phyloP scores from a whole-genome alignment of 2,797 vertebrate genomes.

The Mus minutoides region DNA sequence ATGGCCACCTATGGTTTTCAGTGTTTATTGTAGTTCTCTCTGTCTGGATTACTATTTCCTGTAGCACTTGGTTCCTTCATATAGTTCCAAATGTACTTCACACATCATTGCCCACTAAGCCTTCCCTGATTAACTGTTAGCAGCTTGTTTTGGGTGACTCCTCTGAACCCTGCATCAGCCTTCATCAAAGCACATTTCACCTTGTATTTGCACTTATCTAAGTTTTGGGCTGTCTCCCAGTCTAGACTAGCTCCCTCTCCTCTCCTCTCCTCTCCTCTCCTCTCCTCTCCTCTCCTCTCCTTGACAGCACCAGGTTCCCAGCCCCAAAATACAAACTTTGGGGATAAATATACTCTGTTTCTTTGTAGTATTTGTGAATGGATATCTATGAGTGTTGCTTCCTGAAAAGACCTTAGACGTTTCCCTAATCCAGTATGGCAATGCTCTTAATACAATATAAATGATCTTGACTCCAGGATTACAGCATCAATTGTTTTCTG shows the following conservation, averaged over 20 bases:
- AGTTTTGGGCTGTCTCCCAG: neutral
- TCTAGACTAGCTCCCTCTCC: neutral
- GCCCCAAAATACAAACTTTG: neutral
- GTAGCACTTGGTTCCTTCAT: neutral
- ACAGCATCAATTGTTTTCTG: slow-evolving; percentile 14
- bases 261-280: neutral
- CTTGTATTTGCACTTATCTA: neutral
- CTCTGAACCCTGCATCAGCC: neutral
- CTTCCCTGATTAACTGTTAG: neutral
- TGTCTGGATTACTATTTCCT: neutral
- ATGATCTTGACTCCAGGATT: slow-evolving; percentile 72
- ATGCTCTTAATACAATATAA: slow-evolving; percentile 65
- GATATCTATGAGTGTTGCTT: neutral
- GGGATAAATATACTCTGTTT: neutral
- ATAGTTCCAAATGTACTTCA: neutral
- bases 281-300: neutral
- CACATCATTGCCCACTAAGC: neutral
- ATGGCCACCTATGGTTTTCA: neutral
- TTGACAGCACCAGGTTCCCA: neutral
- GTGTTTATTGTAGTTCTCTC: neutral
- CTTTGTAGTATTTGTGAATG: neutral
- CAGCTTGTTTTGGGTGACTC: neutral
- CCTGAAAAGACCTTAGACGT: slow-evolving; percentile 58
- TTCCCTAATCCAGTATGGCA: neutral
- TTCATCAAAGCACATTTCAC: neutral